Conservation (phyloP, 2,797 vertebrate genomes). For the Typhlichthys eigenmanni region DNA sequence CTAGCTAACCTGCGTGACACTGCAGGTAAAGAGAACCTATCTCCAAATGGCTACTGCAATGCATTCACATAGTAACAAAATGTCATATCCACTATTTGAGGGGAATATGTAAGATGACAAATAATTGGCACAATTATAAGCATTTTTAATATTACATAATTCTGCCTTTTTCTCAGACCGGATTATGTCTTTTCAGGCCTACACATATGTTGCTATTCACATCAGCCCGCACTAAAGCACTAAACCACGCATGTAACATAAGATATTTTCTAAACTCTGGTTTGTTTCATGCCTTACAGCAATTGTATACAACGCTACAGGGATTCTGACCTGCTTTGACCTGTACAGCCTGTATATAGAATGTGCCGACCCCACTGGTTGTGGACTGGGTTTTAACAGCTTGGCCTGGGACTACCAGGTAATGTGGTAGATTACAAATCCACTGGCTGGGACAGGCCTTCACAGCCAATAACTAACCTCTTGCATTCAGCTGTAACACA, state of each 20-base stretch:
- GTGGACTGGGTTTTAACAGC: slow-evolving; percentile 80
- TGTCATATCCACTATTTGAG: not conserved
- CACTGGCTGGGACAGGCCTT: not conserved
- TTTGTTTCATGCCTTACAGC: slow-evolving; percentile 61
- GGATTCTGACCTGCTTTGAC: slow-evolving; percentile 76
- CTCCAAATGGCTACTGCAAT: no score
- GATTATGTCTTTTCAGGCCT: not conserved
- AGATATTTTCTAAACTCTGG: not conserved
- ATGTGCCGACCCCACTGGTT: slow-evolving; percentile 92
- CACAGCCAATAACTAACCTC: no score
- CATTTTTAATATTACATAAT: not conserved
- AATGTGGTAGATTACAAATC: not conserved
- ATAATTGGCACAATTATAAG: not conserved
- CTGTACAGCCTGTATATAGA: slow-evolving; percentile 80
- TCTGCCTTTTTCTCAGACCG: not conserved
- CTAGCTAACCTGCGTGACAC: slow-evolving; percentile 81
- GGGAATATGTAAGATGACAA: not conserved
- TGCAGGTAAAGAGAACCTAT: slow-evolving; percentile 71
- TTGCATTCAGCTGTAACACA: no score
- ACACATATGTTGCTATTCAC: not conserved
- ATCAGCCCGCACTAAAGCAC: slow-evolving; percentile 21
- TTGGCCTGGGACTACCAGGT: slow-evolving; percentile 98
- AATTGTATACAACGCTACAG: slow-evolving; percentile 87
- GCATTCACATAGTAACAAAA: no score
- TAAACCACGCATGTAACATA: no score